Evolutionary conservation across 2,797 vertebrate genomes (phyloP).

Genomic region (Uromys caudimaculatus): DNA sequence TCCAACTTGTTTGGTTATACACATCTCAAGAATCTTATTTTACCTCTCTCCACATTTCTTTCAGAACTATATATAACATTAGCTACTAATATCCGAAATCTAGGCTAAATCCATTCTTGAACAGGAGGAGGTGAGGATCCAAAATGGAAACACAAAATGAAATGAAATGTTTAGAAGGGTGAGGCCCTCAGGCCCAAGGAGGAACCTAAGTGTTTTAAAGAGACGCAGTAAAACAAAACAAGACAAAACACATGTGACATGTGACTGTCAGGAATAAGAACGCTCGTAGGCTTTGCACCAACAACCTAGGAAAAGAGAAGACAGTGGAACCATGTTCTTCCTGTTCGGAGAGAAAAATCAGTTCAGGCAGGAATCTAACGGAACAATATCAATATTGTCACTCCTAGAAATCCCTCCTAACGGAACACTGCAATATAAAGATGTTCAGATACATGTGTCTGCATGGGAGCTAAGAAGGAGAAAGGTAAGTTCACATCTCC

Average conservation of each 20-base stretch:
- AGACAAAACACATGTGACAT: neutral
- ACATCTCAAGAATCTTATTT: neutral
- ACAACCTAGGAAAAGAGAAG: neutral
- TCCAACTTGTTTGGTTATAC: neutral
- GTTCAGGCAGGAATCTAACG: neutral
- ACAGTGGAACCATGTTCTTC: neutral
- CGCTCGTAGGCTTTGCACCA: neutral
- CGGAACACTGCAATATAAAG: neutral
- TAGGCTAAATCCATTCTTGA: neutral
- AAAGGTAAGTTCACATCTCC: neutral
- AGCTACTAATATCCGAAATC: neutral
- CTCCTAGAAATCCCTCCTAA: neutral
- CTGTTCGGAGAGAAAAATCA: neutral
- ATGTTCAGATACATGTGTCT: neutral
- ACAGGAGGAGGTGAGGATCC: neutral
- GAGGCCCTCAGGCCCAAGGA: neutral
- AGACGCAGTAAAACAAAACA: neutral
- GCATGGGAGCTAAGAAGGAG: neutral
- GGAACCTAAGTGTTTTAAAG: neutral
- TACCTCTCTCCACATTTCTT: neutral
- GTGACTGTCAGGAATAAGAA: neutral
- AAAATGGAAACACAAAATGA: neutral
- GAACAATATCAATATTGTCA: neutral
- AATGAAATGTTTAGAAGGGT: neutral
- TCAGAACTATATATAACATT: neutral